Evolutionary conservation across 2,113 vertebrate species (phyloP), one percentile per base, ranked within the genome.

Genomic region (Neolamprologus cancellatus): DNA sequence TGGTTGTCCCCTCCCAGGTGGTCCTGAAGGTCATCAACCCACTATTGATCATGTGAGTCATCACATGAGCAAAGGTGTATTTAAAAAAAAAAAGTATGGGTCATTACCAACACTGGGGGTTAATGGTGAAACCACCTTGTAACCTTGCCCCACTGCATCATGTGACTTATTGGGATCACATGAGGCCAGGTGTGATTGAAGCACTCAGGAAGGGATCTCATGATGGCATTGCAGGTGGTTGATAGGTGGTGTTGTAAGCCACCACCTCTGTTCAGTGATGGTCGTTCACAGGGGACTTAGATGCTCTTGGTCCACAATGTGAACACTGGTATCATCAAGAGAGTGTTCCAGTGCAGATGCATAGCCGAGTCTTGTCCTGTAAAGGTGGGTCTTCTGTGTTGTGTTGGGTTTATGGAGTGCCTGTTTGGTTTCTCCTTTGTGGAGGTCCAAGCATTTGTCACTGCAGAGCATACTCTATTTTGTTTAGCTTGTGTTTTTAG

Each of bases 331-430:
- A 34, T 36, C 59, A 64, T 64, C 59, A 36, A 64, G 10, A 64
- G 10, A 8, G 32, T 5, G 55, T 64, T 64, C 11, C 32, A 36
- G 32, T 20, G 59, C 59, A 64, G 59, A 36, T 64, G 59, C 17
- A 64, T 64, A 34, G 59, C 59, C 0, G 1, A 64, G 59, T 13
- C 59, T 36, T 64, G 32, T 36, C 59, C 32, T 20, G 32, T 64
- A 0, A 13, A 36, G 59, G 32, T 64, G 32, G 59, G 0, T 36
- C 59, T 64, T 20, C 32, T 20, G 10, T 64, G 4, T 64, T 64
- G 18, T 3, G 59, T 36, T 36, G 10, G 6, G 59, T 36, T 64
- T 8, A 36, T 64, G 32, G 32, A 36, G 59, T 36, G 4, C 32
- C 10, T 64, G 18, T 64, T 36, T 64, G 18, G 18, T 20, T 64